Percentiles rank a stretch among this genome's conserved stretches.
phyloP scores from a whole-genome alignment of 2,888 invertebrate genomes.

The Helobdella robusta region DNA sequence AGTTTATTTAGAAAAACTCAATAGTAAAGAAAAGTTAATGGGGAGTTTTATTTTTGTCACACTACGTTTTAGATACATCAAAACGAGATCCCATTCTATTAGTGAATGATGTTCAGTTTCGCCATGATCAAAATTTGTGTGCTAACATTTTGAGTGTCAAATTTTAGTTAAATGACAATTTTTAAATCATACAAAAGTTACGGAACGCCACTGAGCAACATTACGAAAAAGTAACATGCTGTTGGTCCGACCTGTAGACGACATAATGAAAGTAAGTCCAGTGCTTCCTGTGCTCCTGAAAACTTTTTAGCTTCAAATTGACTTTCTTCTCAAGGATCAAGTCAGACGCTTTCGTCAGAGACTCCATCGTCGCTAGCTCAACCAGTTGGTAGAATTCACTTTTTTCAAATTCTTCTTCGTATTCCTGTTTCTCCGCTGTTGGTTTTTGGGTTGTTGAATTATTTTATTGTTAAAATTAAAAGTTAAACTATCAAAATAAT shows the following conservation, averaged over 20 bases:
- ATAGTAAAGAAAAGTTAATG: too few relatives aligned
- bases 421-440: conserved; percentile 17
- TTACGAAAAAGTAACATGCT: background rate
- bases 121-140: too few relatives aligned
- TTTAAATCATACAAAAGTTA: background rate
- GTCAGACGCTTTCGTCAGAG: conserved; percentile 33
- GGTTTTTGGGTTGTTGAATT: too few relatives aligned
- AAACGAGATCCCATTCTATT: too few relatives aligned
- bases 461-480: too few relatives aligned
- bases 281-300: conserved; percentile 29
- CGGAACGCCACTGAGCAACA: background rate
- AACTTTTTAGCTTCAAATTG: conserved; percentile 33
- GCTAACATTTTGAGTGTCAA: too few relatives aligned
- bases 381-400: conserved; percentile 33
- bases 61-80: too few relatives aligned
- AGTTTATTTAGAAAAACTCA: too few relatives aligned
- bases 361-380: conserved; percentile 30
- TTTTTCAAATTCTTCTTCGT: conserved; percentile 33
- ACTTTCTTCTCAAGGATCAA: conserved; percentile 31
- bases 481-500: too few relatives aligned
- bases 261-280: conserved; percentile 37
- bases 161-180: too few relatives aligned
- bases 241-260: conserved; percentile 33
- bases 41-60: too few relatives aligned
- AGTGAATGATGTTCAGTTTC: too few relatives aligned